Conservation (phyloP, 2,888 invertebrate species). For the Aphidius colemani region DNA sequence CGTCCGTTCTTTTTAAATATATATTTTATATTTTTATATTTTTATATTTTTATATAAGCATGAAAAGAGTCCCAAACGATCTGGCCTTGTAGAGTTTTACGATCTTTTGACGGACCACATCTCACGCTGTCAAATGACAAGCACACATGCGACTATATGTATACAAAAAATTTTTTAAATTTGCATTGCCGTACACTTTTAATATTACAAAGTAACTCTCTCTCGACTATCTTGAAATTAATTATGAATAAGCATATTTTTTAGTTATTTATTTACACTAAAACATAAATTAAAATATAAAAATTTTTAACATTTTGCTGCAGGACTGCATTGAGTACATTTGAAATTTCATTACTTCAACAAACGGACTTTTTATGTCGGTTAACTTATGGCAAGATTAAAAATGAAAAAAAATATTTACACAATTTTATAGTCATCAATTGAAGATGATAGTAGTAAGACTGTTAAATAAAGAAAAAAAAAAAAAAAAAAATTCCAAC, state of each 20-base stretch:
- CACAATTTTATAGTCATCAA: too few species aligned
- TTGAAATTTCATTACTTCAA: slow-evolving; percentile 17
- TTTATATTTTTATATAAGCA: slow-evolving; percentile 14
- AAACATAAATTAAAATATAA: too few species aligned
- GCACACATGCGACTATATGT: slow-evolving; percentile 36
- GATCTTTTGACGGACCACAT: slow-evolving; percentile 57
- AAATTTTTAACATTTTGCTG: background rate
- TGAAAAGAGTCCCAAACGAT: slow-evolving; percentile 22
- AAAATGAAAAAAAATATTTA: background rate
- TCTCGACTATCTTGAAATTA: too few species aligned
- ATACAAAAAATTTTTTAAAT: slow-evolving; percentile 56
- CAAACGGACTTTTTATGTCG: slow-evolving; percentile 12
- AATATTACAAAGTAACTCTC: too few species aligned
- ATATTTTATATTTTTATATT: slow-evolving; percentile 5
- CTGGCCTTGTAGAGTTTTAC: slow-evolving; percentile 41
- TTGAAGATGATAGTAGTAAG: too few species aligned
- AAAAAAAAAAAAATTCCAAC: slow-evolving; percentile 32
- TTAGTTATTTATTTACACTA: too few species aligned
- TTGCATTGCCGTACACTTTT: slow-evolving; percentile 45
- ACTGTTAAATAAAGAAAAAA: background rate
- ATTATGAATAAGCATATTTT: too few species aligned
- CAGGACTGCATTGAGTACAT: slow-evolving; percentile 26
- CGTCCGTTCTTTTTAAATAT: slow-evolving; percentile 23
- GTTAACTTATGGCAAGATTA: slow-evolving; percentile 14
- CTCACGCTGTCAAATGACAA: slow-evolving; percentile 52